Percentiles rank a stretch among this genome's conserved stretches.
Conservation (phyloP, 2,888 invertebrate species). For the Meghimatium bilineatum region DNA sequence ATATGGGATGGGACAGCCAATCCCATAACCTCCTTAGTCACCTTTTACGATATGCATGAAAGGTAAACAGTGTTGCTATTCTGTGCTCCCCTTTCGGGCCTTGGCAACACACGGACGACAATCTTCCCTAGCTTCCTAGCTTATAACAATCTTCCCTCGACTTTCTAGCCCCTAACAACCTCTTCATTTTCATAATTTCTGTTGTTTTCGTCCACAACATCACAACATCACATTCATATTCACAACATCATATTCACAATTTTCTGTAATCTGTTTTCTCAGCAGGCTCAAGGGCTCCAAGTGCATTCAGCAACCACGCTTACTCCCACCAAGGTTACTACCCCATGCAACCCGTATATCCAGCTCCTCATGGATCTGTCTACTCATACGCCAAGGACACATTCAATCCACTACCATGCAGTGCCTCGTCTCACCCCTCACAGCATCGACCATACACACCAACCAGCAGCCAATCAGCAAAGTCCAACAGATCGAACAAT, state of each 20-base stretch:
- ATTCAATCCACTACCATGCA: constrained; percentile 57
- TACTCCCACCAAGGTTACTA: constrained; percentile 72
- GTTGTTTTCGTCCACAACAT: no score
- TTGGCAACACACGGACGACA: no score
- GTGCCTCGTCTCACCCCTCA: constrained; percentile 68
- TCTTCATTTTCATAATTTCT: no score
- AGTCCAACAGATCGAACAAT: constrained; percentile 68
- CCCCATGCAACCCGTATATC: constrained; percentile 72
- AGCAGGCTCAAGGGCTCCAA: constrained; percentile 51
- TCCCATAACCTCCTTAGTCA: no score
- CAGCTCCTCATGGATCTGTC: constrained; percentile 59
- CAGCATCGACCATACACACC: constrained; percentile 73
- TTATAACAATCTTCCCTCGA: no score
- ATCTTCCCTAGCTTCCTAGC: no score
- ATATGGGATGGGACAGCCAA: no score
- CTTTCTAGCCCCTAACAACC: no score
- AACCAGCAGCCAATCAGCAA: constrained; percentile 72
- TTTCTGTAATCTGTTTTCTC: neutral
- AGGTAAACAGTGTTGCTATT: no score
- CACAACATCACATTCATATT: neutral
- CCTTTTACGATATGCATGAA: no score
- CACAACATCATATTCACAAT: neutral
- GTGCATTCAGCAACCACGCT: constrained; percentile 63
- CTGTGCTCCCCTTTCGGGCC: no score
- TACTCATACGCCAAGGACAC: constrained; percentile 65